These are phyloP conservation scores for Polyommatus icarus DNA, from an alignment of 2,888 invertebrate genomes.

Conservation along the genomic window DNA sequence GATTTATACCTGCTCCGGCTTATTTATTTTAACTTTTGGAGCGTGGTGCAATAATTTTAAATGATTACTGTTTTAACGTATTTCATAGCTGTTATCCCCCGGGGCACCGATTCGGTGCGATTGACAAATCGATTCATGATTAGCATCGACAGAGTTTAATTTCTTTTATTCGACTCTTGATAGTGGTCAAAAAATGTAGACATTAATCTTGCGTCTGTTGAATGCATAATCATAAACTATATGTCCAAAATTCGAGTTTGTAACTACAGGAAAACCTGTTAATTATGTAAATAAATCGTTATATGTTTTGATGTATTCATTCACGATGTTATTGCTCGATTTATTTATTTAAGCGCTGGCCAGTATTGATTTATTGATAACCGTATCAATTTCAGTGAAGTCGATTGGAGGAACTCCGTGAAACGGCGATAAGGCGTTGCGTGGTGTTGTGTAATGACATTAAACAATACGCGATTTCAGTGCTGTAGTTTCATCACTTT, in stretches of 20 bases:
- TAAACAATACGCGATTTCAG: constrained; percentile 26
- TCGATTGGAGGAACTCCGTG: constrained; percentile 34
- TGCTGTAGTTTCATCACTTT: constrained; percentile 12
- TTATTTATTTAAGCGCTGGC: constrained; percentile 29
- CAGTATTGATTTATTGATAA: constrained; percentile 39
- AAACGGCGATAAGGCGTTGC: constrained; percentile 29
- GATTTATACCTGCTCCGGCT: constrained; percentile 39
- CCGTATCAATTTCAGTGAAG: constrained; percentile 36
- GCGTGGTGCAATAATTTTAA: constrained; percentile 3
- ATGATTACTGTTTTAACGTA: constrained; percentile 8
- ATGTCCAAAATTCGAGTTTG: not conserved
- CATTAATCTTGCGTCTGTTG: not conserved
- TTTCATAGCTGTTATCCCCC: constrained; percentile 7
- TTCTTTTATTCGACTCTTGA: not conserved
- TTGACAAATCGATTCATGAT: not conserved
- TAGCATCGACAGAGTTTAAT: not conserved
- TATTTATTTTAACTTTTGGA: constrained; percentile 29
- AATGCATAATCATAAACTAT: not conserved
- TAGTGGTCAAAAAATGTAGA: not conserved
- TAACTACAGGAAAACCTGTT: not conserved
- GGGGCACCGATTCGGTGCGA: not conserved
- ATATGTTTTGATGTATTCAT: constrained; percentile 32
- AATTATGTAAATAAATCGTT: constrained; percentile 8
- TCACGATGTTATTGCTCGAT: constrained; percentile 19
- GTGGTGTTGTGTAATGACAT: constrained; percentile 23